phyloP scores from a whole-genome alignment of 2,113 vertebrate species.

The Hystrix cristata region DNA sequence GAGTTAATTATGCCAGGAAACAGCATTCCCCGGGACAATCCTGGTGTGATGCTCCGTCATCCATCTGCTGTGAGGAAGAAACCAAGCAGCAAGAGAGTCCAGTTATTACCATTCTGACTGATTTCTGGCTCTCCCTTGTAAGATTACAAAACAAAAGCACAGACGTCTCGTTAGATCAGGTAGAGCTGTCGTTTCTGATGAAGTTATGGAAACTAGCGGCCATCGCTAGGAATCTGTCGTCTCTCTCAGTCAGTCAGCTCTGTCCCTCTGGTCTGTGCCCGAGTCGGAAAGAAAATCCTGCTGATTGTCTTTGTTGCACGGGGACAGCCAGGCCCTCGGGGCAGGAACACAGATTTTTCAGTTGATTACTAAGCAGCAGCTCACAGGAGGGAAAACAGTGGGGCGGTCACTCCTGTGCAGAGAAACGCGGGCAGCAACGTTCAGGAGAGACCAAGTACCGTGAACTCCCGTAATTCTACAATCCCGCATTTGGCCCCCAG shows the following conservation, averaged over 20 bases:
- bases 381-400: background rate
- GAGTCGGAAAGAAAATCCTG: slow-evolving; percentile 29
- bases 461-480: background rate
- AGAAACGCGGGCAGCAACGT: background rate
- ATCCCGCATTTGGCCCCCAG: background rate
- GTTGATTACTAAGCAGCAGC: slow-evolving; percentile 51
- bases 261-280: background rate
- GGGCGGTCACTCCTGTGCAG: accelerated
- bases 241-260: background rate
- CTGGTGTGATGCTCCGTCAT: background rate
- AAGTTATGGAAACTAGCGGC: background rate
- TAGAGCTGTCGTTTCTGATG: background rate
- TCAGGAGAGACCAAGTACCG: background rate
- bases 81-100: background rate
- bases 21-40: background rate
- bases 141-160: slow-evolving; percentile 6
- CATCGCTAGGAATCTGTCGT: background rate
- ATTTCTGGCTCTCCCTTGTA: background rate
- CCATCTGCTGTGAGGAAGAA: background rate
- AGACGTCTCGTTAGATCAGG: background rate
- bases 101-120: background rate
- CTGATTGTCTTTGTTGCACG: background rate
- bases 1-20: background rate
- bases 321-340: background rate
- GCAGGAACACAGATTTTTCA: slow-evolving; percentile 24